Percentiles rank a stretch among this genome's conserved stretches.
Conservation (phyloP, 2,888 invertebrate genomes). For the Exephanes ischioxanthus region DNA sequence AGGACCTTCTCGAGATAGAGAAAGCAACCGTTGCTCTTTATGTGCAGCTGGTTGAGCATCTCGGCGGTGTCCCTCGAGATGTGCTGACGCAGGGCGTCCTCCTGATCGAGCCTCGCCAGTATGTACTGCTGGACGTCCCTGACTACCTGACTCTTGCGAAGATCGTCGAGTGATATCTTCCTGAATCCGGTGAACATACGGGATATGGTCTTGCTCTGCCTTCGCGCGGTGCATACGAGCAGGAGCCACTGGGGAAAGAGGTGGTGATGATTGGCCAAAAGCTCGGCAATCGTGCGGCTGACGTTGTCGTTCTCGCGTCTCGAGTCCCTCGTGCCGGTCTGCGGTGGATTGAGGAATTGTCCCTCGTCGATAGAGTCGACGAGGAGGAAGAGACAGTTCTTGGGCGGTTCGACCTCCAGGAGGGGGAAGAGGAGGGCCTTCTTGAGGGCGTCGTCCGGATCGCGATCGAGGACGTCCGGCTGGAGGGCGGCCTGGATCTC, state of each 20-base stretch:
- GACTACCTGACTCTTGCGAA: slow-evolving; percentile 95
- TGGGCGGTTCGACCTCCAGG: slow-evolving; percentile 94
- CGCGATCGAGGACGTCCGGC: slow-evolving; percentile 93
- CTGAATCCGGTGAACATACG: slow-evolving; percentile 95
- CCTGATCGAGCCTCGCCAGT: slow-evolving; percentile 94
- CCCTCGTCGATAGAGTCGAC: slow-evolving; percentile 97
- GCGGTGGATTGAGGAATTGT: slow-evolving; percentile 79
- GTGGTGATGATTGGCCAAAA: slow-evolving; percentile 95
- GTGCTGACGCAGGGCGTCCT: slow-evolving; percentile 94
- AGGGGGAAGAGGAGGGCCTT: slow-evolving; percentile 95
- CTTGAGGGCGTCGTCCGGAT: slow-evolving; percentile 96
- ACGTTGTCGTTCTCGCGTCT: slow-evolving; percentile 83
- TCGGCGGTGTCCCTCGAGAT: slow-evolving; percentile 97
- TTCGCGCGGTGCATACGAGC: slow-evolving; percentile 94
- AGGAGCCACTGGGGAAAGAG: slow-evolving; percentile 97
- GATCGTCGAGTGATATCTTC: slow-evolving; percentile 96
- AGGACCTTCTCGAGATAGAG: slow-evolving; percentile 94
- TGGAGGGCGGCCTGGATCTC: slow-evolving; percentile 93
- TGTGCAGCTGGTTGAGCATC: slow-evolving; percentile 96
- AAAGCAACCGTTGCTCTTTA: slow-evolving; percentile 97
- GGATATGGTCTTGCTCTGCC: slow-evolving; percentile 92
- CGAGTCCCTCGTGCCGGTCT: slow-evolving; percentile 85
- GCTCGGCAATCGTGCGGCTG: slow-evolving; percentile 91
- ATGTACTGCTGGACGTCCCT: slow-evolving; percentile 98
- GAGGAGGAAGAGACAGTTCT: slow-evolving; percentile 93